These are phyloP conservation scores for Idaea dimidiata DNA, from an alignment of 2,888 invertebrate species.

Conservation along the genomic window DNA sequence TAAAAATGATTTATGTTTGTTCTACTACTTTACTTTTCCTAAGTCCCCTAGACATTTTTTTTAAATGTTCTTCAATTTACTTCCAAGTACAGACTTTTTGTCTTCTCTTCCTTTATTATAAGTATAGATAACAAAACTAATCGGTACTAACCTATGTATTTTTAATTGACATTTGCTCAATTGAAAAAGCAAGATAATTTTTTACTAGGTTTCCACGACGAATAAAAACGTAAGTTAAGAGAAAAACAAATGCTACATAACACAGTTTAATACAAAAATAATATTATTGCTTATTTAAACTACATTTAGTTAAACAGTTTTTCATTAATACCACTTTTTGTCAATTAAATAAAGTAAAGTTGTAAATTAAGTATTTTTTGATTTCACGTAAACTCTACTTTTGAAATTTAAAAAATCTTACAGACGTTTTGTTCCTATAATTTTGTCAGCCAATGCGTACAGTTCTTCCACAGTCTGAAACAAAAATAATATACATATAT, in stretches of 20 bases:
- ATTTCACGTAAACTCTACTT: constrained; percentile 21
- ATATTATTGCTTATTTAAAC: constrained; percentile 46
- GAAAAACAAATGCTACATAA: not conserved
- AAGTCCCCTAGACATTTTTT: no score
- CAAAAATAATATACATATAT: constrained; percentile 26
- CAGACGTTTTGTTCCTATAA: constrained; percentile 77
- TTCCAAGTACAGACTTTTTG: no score
- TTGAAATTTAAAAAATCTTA: constrained; percentile 36
- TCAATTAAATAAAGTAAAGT: not conserved
- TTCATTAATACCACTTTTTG: constrained; percentile 38
- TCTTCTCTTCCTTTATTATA: no score
- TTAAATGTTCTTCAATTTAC: no score
- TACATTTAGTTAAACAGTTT: constrained; percentile 36
- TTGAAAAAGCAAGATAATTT: no score
- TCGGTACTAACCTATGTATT: no score
- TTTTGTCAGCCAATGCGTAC: constrained; percentile 84
- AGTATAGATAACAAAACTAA: no score
- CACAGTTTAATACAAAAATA: constrained; percentile 40
- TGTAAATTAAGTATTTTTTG: not conserved
- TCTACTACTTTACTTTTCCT: no score
- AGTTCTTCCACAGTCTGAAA: constrained; percentile 86
- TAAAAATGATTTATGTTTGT: no score
- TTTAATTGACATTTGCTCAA: no score
- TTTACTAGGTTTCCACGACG: not conserved
- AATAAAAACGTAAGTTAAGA: not conserved